Percentiles rank a stretch among this genome's conserved stretches.
phyloP scores from a whole-genome alignment of 2,113 vertebrate genomes.

The Penelope pileata region DNA sequence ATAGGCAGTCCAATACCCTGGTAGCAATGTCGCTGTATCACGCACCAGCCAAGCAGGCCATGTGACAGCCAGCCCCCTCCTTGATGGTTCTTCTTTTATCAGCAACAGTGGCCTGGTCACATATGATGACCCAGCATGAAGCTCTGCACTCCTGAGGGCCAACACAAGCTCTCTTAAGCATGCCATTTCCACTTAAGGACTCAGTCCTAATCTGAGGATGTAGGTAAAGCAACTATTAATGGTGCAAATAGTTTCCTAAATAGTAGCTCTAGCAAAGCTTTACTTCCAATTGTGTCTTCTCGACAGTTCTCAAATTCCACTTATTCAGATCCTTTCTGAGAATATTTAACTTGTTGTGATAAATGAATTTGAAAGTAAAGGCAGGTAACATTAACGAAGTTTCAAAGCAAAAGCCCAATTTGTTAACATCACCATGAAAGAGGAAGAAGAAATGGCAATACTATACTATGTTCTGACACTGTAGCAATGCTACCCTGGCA shows the following conservation, averaged over 20 bases:
- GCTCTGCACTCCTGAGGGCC: neutral
- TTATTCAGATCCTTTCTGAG: neutral
- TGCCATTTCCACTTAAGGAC: neutral
- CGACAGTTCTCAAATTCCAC: neutral
- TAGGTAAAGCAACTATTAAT: neutral
- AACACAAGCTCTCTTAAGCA: neutral
- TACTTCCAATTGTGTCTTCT: neutral
- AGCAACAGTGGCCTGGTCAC: neutral
- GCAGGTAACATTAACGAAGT: too few relatives aligned
- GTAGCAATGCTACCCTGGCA: neutral
- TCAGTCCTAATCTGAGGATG: neutral
- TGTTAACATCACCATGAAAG: neutral
- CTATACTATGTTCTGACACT: neutral
- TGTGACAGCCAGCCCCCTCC: fast-evolving
- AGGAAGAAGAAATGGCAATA: neutral
- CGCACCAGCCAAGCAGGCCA: fast-evolving
- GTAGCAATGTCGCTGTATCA: neutral
- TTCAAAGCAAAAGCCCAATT: fast-evolving
- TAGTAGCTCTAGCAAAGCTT: neutral
- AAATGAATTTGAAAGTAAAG: too few relatives aligned
- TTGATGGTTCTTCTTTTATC: neutral
- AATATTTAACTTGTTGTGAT: too few relatives aligned
- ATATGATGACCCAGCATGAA: neutral
- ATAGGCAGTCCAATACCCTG: neutral
- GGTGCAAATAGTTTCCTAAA: neutral